Base-by-base conservation (phyloP, 1,140 invertebrate genomes). In the Temnothorax curvispinosus region DNA sequence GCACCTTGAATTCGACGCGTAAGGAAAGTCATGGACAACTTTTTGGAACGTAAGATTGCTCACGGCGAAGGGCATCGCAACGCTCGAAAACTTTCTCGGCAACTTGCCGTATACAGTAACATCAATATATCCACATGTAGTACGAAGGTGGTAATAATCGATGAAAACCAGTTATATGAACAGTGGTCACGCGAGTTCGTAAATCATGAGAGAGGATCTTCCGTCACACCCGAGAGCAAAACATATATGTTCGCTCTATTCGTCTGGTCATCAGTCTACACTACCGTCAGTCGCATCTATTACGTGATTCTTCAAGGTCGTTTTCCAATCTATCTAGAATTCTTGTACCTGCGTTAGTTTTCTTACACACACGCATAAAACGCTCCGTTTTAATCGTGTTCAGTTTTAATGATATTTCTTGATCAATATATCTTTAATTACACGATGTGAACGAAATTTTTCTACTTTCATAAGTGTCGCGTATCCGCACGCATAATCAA, bases 51-150 rank as follows among this genome's bases (percentile, higher is more conserved):
- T 27, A 80, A 52, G 65, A 47, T n/a, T 6, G 67, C 41, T 81
- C 54, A 65, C 62, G 77, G 77, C 62, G 69, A 84, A 84, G 69
- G 80, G 80, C 80, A 84, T 32, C 64, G 64, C 9, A n/a, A 41
- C 35, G 78, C 21, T 84, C 27, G 67, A 74, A 84, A 60, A 84
- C 80, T 84, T 84, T 84, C 80, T 84, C 80, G 54, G 41, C 47
- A 82, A 50, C 60, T 54, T 65, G 60, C 54, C 80, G 38, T 47
- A 82, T 74, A 60, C 44, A 56, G 65, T 13, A 54, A 15, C 47
- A 21, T 18, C 78, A 35, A 71, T 71, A 35, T 60, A 35, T 72
- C 32, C 44, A 52, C 60, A 41, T 60, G 15, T 27, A 44, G 4
- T 32, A 35, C 21, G 35, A 38, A 47, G 27, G 72, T 58, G 80